Evolutionary conservation across 1,140 invertebrate species (phyloP).

Genomic region (Heliconius eleuchia): DNA sequence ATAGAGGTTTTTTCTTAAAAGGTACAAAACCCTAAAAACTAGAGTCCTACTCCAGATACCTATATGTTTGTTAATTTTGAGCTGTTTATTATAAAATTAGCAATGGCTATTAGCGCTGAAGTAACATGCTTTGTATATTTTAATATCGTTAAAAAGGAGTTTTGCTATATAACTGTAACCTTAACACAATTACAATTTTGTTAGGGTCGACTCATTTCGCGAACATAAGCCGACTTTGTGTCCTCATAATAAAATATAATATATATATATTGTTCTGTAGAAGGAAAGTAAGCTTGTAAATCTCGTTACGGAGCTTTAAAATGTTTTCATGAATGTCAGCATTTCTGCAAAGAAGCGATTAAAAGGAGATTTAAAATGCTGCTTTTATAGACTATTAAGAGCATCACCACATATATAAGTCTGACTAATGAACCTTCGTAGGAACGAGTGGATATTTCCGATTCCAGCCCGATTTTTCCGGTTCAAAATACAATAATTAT

Average conservation of each 20-base stretch:
- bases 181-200: neutral
- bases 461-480: neutral
- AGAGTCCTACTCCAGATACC: too few relatives aligned
- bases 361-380: neutral
- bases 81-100: neutral
- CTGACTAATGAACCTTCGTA: neutral
- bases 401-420: neutral
- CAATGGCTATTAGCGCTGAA: neutral
- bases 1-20: too few relatives aligned
- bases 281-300: neutral
- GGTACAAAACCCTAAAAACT: too few relatives aligned
- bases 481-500: neutral
- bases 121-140: neutral
- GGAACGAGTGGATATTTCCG: neutral
- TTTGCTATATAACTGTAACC: neutral
- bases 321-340: neutral
- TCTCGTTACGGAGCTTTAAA: neutral
- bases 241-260: neutral
- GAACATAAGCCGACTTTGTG: neutral
- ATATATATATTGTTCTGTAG: neutral
- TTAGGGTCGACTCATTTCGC: neutral
- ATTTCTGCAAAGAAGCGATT: neutral
- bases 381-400: neutral
- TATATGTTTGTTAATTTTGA: neutral
- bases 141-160: neutral